Base-by-base conservation (phyloP, 37 sponge, comb jelly and placozoan genomes). In the Ianthella basta region DNA sequence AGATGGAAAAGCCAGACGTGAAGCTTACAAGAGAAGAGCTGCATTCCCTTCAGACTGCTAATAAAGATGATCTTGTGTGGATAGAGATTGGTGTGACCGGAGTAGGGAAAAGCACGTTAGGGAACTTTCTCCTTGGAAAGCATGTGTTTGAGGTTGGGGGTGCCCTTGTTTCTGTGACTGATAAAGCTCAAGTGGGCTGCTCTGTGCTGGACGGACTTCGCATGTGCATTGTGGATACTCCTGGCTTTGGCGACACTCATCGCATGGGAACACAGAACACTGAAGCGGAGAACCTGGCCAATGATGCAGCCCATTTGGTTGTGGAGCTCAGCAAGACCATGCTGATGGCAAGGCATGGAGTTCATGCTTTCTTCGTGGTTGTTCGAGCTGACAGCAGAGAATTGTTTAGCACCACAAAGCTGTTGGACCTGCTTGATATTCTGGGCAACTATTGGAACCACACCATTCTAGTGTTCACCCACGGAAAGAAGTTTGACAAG, bases 391-490 rank as follows among this genome's bases (percentile, higher is more conserved):
- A 75, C 25, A 24, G n/a, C 25, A 39, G 78, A 75, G 78, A 75
- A 40, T 50, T 40, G 23, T 30, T 24, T 44, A 44, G 78, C 53
- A 32, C 37, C 24, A 32, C 6, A 10, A 32, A 50, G 37, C 54
- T 75, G 23, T 24, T 75, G 1, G 54, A 75, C 12, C 40, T 53
- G 44, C 24, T 75, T 40, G 78, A 75, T 41, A 75, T 75, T 23
- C 78, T 75, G 12, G 78, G 78, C 21, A 75, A 41, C 78, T 75
- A 53, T 15, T 75, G 78, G 78, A 41, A 50, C 16, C 78, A 75
- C 40, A 40, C 78, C 40, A 41, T 75, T 4, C 15, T 75, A 5
- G 44, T 40, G 21, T 75, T 75, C 15, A 75, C 78, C 53, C 78
- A 75, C 25, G 78, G 78, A 20, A 75, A 44, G 25, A 53, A 18